Conservation (phyloP, 2,888 invertebrate species). For the Andricus curvator region DNA sequence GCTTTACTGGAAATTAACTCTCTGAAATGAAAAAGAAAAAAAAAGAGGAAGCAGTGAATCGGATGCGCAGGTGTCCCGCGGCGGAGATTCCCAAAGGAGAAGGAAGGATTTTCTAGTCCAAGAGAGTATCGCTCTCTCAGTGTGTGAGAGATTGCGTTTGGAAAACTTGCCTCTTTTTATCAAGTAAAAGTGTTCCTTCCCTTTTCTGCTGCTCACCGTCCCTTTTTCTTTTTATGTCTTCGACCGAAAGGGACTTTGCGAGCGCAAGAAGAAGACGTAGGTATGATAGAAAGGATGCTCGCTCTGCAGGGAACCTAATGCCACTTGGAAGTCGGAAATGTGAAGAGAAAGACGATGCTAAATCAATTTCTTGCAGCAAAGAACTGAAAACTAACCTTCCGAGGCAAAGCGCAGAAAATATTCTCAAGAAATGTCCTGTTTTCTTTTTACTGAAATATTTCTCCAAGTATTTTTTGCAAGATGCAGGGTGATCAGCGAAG, state of each 20-base stretch:
- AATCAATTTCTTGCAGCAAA: constrained; percentile 18
- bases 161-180: constrained; percentile 45
- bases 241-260: constrained; percentile 11
- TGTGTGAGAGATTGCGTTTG: constrained; percentile 63
- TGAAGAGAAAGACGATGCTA: constrained; percentile 26
- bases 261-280: neutral
- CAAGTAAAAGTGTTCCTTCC: constrained; percentile 30
- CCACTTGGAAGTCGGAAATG: constrained; percentile 14
- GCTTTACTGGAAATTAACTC: constrained; percentile 10
- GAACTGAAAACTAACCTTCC: neutral
- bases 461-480: too few species aligned
- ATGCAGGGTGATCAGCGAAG: too few species aligned
- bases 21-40: constrained; percentile 1
- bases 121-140: constrained; percentile 61
- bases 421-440: too few species aligned
- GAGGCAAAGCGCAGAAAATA: too few species aligned
- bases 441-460: too few species aligned
- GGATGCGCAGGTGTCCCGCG: constrained; percentile 65
- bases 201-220: constrained; percentile 6
- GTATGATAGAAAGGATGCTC: constrained; percentile 29
- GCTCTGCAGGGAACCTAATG: constrained; percentile 4
- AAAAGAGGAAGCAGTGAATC: constrained; percentile 3
- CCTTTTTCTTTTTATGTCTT: constrained; percentile 29
- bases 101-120: constrained; percentile 62
- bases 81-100: constrained; percentile 61